These are phyloP conservation scores for Malurus elegans DNA, from an alignment of 2,113 vertebrate genomes.

Conservation along the genomic window DNA sequence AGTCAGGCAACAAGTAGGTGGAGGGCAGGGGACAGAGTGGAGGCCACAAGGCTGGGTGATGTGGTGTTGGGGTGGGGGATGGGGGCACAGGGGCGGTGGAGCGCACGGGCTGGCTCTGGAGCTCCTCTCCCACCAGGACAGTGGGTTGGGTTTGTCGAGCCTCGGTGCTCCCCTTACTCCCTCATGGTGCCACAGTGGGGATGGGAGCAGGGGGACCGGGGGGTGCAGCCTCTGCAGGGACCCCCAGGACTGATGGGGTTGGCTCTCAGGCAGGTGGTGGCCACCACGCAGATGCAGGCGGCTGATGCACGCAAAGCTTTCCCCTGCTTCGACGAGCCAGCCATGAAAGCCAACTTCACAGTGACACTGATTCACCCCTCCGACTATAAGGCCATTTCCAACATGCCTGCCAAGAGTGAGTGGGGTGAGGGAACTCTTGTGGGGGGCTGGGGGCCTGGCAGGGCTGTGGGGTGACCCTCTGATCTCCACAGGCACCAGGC, in stretches of 20 bases:
- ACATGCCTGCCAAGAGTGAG: slow-evolving; percentile 79
- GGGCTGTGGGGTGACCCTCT: background rate
- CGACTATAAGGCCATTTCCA: slow-evolving; percentile 77
- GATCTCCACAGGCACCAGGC: accelerated
- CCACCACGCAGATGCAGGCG: slow-evolving; percentile 93
- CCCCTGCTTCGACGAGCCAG: slow-evolving; percentile 94
- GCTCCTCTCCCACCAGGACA: background rate
- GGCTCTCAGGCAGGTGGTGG: slow-evolving; percentile 79
- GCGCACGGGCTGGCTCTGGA: too few relatives aligned
- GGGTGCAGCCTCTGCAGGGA: background rate
- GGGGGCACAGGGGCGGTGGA: accelerated
- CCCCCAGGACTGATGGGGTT: accelerated
- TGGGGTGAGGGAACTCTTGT: accelerated
- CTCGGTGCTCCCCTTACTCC: background rate
- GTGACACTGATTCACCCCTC: slow-evolving; percentile 79
- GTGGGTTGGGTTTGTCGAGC: background rate
- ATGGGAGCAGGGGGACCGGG: background rate
- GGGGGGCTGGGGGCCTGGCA: accelerated
- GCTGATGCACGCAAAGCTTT: slow-evolving; percentile 88
- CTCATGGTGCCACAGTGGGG: background rate
- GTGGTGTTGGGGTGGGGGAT: background rate
- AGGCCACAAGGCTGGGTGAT: accelerated
- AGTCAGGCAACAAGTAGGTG: slow-evolving; percentile 73
- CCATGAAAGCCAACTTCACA: slow-evolving; percentile 88
- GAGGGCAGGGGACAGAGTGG: background rate